Base-by-base conservation (phyloP, 2,888 invertebrate genomes). In the Sialis fuliginosa region DNA sequence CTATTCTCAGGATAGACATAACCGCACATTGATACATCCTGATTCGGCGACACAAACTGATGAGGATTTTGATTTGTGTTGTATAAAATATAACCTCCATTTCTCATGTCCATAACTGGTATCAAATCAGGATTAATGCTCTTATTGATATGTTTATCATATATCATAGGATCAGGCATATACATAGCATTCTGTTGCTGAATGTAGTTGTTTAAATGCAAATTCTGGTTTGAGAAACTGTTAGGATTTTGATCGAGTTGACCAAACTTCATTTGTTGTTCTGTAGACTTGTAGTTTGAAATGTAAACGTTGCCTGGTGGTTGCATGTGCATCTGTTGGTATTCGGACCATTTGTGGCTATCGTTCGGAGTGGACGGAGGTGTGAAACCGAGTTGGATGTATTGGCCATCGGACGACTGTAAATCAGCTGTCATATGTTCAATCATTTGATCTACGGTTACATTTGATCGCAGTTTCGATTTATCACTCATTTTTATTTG, bases 391-490 rank as follows among this genome's bases (percentile, higher is more conserved):
- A 74, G 65, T 49, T 71, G 71, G 39, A 70, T 67, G 55, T 72
- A 75, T 54, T 71, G 73, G 22, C 71, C 72, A 49, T 72, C 70
- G n/a, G 66, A 62, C 58, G 64, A 71, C 57, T 63, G 71, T 51
- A 70, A 64, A 58, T 75, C 73, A 10, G 74, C 69, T 34, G 74
- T 72, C 68, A 75, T 72, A 53, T 73, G 71, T 53, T 72, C 71
- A 48, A 75, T 72, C 49, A 75, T 72, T 58, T 75, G 71, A 54
- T 75, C 74, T 54, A 74, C 62, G 22, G 64, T 60, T 49, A 59
- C 62, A 49, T 59, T 61, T 42, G 58, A 53, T 50, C 58, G 53
- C 39, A 57, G 57, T 49, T 58, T 54, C 22, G 57, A 58, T 48
- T 58, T 56, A 33, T 63, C 62, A 51, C 59, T 58, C 64, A 64